A percentile compares a stretch with the other conserved stretches of the same genome.
Conservation (phyloP, 2,797 vertebrate species). For the Parambassis ranga region DNA sequence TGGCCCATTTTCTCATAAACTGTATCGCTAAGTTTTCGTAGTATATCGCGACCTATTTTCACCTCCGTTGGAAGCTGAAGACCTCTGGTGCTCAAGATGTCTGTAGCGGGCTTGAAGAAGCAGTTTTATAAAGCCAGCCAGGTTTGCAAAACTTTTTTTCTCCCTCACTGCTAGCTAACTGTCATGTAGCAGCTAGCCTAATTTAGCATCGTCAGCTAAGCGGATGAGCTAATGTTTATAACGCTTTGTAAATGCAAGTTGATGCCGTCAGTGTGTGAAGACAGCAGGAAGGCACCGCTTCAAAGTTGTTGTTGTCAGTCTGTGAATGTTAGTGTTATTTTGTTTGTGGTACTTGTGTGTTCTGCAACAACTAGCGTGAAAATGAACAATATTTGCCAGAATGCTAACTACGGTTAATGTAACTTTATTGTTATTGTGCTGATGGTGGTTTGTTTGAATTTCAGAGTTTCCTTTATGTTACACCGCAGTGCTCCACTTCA, state of each 20-base stretch:
- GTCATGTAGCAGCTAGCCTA: constrained; percentile 59
- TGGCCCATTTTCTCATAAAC: constrained; percentile 46
- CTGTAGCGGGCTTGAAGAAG: constrained; percentile 96
- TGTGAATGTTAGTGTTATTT: neutral
- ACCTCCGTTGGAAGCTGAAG: constrained; percentile 39
- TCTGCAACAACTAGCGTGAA: neutral
- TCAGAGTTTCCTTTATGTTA: neutral
- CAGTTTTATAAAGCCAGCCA: constrained; percentile 99
- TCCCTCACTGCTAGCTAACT: constrained; percentile 32
- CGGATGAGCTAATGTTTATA: constrained; percentile 8
- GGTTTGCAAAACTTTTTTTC: constrained; percentile 81
- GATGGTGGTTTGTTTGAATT: neutral
- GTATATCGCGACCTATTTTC: constrained; percentile 17
- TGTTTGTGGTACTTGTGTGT: neutral
- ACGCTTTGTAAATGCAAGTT: neutral
- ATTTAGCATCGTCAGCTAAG: constrained; percentile 58
- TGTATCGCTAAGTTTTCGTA: constrained; percentile 30
- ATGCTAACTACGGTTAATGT: neutral
- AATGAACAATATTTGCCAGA: too few species aligned
- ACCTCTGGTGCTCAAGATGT: constrained; percentile 83
- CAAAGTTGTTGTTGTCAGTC: neutral
- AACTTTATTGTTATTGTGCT: neutral
- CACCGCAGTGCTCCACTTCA: neutral
- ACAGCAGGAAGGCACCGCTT: neutral
- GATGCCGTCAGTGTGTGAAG: neutral